Conservation (phyloP, 2,888 invertebrate genomes). For the Clusia tigrina region DNA sequence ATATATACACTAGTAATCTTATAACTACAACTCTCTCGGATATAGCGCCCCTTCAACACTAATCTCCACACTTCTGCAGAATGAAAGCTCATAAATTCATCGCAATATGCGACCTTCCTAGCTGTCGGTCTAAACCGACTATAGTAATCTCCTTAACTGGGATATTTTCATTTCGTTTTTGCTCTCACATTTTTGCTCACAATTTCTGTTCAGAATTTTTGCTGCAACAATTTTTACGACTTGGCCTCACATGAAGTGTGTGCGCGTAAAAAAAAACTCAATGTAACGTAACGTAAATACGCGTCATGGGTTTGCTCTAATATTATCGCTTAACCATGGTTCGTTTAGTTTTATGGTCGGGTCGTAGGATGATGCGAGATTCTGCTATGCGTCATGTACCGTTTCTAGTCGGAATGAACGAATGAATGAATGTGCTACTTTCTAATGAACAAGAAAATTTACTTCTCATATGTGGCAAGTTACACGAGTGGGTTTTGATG, state of each 20-base stretch:
- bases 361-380: too few relatives aligned
- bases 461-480: too few relatives aligned
- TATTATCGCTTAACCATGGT: conserved; percentile 28
- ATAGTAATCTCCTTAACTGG: conserved; percentile 16
- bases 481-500: too few relatives aligned
- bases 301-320: neutral
- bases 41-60: too few relatives aligned
- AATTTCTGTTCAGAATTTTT: neutral
- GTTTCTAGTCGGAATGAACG: too few relatives aligned
- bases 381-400: too few relatives aligned
- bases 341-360: conserved; percentile 30
- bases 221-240: conserved; percentile 38
- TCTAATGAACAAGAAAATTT: neutral
- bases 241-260: conserved; percentile 42
- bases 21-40: too few relatives aligned
- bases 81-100: too few relatives aligned
- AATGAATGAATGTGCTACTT: neutral
- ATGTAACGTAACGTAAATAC: conserved; percentile 12
- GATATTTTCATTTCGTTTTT: conserved; percentile 19
- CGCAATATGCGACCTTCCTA: neutral
- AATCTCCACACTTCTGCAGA: too few relatives aligned
- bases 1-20: too few relatives aligned
- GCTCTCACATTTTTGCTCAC: conserved; percentile 34
- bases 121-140: conserved; percentile 14
- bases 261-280: conserved; percentile 42